A percentile compares a stretch with the other conserved stretches of the same genome.
These are phyloP conservation scores for Didymodactylos carnosus DNA, from an alignment of 2,888 invertebrate species.

Conservation along the genomic window DNA sequence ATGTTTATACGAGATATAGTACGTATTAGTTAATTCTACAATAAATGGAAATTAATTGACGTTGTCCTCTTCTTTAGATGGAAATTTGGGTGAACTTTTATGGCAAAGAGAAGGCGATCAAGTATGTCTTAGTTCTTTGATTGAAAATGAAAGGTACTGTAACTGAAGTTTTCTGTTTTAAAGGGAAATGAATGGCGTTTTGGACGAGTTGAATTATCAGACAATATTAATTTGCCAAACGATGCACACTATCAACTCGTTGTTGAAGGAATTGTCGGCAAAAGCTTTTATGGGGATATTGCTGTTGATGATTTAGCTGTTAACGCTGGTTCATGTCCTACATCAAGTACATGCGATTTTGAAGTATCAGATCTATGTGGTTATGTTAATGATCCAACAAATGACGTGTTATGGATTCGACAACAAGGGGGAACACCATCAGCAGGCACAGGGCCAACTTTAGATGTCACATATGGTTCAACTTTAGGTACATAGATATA, in stretches of 20 bases:
- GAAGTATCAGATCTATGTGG: conserved; percentile 10
- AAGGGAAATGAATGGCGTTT: conserved; percentile 8
- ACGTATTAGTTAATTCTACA: not conserved
- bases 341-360: conserved; percentile 10
- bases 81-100: conserved; percentile 3
- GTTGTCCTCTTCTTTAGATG: not conserved
- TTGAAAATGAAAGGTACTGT: not conserved
- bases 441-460: conserved; percentile 4
- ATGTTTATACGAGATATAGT: not conserved
- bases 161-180: not conserved
- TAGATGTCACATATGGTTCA: conserved; percentile 4
- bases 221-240: not conserved
- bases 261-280: conserved; percentile 16
- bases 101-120: conserved; percentile 15
- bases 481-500: not conserved
- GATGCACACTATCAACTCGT: not conserved
- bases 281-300: conserved; percentile 23
- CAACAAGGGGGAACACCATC: not conserved
- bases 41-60: not conserved
- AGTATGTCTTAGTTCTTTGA: not conserved
- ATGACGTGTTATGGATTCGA: not conserved
- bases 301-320: conserved; percentile 26
- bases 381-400: conserved; percentile 5
- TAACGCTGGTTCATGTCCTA: conserved; percentile 19
- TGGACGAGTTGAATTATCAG: conserved; percentile 2